phyloP scores from a whole-genome alignment of 2,888 invertebrate species.

The Xestia ashworthii region DNA sequence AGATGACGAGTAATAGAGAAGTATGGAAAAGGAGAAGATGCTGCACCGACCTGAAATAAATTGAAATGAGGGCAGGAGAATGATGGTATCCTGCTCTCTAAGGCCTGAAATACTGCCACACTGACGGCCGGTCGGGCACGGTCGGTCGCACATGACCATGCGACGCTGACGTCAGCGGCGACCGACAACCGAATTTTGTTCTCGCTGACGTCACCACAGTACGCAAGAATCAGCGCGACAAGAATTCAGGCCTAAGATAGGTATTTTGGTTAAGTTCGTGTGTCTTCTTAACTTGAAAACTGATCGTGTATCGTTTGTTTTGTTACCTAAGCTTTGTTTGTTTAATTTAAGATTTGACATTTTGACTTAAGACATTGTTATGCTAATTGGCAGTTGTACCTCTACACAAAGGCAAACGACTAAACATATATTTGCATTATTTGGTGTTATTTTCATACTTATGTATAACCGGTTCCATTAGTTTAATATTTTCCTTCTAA shows the following conservation, averaged over 20 bases:
- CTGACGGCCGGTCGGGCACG: too few relatives aligned
- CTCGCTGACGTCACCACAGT: too few relatives aligned
- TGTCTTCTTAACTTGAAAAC: background rate
- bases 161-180: too few relatives aligned
- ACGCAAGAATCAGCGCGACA: too few relatives aligned
- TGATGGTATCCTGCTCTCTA: too few relatives aligned
- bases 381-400: background rate
- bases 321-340: constrained; percentile 2
- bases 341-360: constrained; percentile 20
- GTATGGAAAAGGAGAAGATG: background rate
- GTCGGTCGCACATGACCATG: too few relatives aligned
- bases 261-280: background rate
- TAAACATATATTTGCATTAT: background rate
- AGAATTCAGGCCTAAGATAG: too few relatives aligned
- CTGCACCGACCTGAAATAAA: background rate
- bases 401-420: background rate
- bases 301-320: constrained; percentile 15
- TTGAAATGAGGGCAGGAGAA: background rate
- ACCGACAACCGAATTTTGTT: too few relatives aligned
- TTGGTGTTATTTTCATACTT: background rate
- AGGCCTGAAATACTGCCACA: too few relatives aligned
- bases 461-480: background rate
- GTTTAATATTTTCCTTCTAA: background rate
- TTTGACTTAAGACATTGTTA: constrained; percentile 13
- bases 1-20: background rate